Evolutionary conservation across 2,888 invertebrate species (phyloP).

Genomic region (Palloptera scutellata): DNA sequence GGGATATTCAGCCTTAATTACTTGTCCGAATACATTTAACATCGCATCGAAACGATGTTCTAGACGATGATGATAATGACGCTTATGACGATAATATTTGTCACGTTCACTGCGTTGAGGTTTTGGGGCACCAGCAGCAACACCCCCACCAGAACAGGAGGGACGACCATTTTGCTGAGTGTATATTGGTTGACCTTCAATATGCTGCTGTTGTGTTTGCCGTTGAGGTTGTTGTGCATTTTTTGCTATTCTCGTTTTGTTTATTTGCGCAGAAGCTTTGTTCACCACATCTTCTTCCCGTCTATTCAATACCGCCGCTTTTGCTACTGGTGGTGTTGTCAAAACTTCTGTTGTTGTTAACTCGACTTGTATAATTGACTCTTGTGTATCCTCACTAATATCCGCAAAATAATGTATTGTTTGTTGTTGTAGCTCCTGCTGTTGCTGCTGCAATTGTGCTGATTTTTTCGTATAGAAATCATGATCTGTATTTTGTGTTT

Average conservation of each 20-base stretch:
- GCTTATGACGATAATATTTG: constrained; percentile 58
- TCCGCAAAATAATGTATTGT: constrained; percentile 38
- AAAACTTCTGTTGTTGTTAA: constrained; percentile 1
- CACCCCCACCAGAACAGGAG: not conserved
- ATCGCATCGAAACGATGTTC: constrained; percentile 54
- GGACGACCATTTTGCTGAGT: constrained; percentile 11
- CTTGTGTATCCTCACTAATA: constrained; percentile 41
- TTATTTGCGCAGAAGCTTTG: not conserved
- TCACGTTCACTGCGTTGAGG: constrained; percentile 42
- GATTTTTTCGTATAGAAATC: constrained; percentile 51
- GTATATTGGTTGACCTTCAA: not conserved
- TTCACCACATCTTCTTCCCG: constrained; percentile 14
- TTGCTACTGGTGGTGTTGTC: not conserved
- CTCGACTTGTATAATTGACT: constrained; percentile 28
- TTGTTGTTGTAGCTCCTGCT: no score
- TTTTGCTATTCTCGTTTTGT: not conserved
- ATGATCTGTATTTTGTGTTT: constrained; percentile 50
- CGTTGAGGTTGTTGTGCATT: not conserved
- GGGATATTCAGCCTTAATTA: constrained; percentile 52
- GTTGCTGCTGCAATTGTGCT: constrained; percentile 25
- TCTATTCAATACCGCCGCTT: constrained; percentile 5
- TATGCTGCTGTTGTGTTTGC: not conserved
- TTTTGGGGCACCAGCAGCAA: not conserved
- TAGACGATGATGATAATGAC: constrained; percentile 54
- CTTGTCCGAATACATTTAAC: constrained; percentile 49